A percentile compares a stretch with the other conserved stretches of the same genome.
Conservation (phyloP, 2,888 invertebrate species). For the Archips crataeganus region DNA sequence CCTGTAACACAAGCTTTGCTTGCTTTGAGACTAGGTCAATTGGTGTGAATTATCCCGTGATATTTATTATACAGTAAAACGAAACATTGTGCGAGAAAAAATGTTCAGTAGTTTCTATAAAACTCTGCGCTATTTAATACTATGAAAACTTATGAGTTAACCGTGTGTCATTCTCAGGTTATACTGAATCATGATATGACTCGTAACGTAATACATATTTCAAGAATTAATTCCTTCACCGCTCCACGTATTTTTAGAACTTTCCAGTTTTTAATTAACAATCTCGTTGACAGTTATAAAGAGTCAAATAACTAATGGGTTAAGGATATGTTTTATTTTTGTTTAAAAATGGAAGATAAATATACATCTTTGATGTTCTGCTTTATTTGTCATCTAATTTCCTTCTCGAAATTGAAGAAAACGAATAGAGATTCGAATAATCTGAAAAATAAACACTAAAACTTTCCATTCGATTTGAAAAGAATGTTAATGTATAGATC, state of each 20-base stretch:
- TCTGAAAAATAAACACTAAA: no score
- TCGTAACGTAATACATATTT: neutral
- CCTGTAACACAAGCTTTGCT: no score
- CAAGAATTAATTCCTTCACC: neutral
- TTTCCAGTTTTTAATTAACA: conserved; percentile 38
- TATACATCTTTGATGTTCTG: conserved; percentile 4
- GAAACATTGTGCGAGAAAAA: no score
- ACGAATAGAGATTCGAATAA: neutral
- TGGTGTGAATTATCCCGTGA: no score
- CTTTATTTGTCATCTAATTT: neutral
- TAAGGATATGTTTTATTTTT: conserved; percentile 40
- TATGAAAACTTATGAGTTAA: neutral
- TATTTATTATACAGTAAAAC: no score
- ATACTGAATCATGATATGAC: conserved; percentile 1
- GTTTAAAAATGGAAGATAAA: conserved; percentile 3
- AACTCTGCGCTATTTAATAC: no score
- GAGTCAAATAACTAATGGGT: conserved; percentile 56
- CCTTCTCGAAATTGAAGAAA: neutral
- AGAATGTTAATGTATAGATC: no score
- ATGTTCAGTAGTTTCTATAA: no score
- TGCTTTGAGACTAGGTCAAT: no score
- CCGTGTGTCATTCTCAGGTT: neutral
- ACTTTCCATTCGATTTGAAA: no score
- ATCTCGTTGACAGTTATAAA: conserved; percentile 56
- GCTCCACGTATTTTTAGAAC: conserved; percentile 38